These are phyloP conservation scores for Triplophysa siluroides DNA, from an alignment of 2,113 vertebrate genomes.

Conservation along the genomic window DNA sequence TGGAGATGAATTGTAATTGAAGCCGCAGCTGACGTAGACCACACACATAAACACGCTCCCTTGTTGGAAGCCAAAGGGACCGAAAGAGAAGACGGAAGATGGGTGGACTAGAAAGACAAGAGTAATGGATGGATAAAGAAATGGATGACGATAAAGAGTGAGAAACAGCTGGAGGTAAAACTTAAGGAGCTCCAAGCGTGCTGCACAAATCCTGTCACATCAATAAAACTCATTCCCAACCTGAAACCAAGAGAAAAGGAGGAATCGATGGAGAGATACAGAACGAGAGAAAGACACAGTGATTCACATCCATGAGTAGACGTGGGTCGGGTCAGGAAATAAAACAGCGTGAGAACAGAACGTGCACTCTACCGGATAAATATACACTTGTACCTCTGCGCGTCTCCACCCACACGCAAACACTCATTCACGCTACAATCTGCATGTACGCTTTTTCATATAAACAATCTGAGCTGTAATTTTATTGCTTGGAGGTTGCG, in stretches of 20 bases:
- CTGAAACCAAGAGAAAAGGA: conserved; percentile 31
- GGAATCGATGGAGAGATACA: conserved; percentile 5
- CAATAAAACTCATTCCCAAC: conserved; percentile 50
- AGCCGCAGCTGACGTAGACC: conserved; percentile 36
- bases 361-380: conserved; percentile 36
- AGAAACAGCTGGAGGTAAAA: not conserved
- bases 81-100: not conserved
- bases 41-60: not conserved
- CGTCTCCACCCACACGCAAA: conserved; percentile 33
- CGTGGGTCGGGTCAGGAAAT: conserved; percentile 44
- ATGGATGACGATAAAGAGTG: not conserved
- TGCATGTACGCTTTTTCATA: not conserved
- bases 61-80: conserved; percentile 12
- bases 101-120: conserved; percentile 7
- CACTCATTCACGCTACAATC: conserved; percentile 5
- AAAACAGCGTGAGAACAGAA: conserved; percentile 38
- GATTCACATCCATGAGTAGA: conserved; percentile 46
- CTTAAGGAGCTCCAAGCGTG: not conserved
- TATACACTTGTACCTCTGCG: conserved; percentile 50
- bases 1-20: conserved; percentile 55
- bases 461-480: not conserved
- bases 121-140: not conserved
- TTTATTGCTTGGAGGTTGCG: not conserved
- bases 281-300: conserved; percentile 19
- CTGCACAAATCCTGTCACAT: conserved; percentile 32